Percentiles rank a stretch among this genome's conserved stretches.
phyloP scores from a whole-genome alignment of 2,888 invertebrate genomes.

The Leptinotarsa juncta region DNA sequence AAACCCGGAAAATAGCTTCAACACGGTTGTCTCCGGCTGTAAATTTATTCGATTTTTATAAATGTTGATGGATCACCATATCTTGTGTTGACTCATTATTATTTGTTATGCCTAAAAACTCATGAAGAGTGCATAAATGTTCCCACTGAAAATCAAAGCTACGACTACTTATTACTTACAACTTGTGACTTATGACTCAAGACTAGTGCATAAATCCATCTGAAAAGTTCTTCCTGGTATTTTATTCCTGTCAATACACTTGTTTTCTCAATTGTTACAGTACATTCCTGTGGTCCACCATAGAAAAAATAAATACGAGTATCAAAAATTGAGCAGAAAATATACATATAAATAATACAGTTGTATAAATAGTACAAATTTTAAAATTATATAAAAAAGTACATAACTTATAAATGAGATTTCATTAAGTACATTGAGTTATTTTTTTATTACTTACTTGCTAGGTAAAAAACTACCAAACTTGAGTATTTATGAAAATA shows the following conservation, averaged over 20 bases:
- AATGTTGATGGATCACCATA: no score
- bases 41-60: no score
- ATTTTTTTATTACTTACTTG: neutral
- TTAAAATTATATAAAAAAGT: neutral
- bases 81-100: no score
- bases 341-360: slow-evolving; percentile 10
- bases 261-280: neutral
- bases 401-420: neutral
- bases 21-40: no score
- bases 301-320: slow-evolving; percentile 30
- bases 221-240: neutral
- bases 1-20: no score
- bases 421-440: slow-evolving; percentile 3
- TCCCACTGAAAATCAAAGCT: no score
- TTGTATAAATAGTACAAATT: slow-evolving; percentile 7
- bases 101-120: no score
- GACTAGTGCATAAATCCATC: no score
- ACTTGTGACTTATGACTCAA: no score
- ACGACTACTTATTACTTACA: no score
- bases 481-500: slow-evolving; percentile 18
- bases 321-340: slow-evolving; percentile 38
- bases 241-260: neutral
- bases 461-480: slow-evolving; percentile 13
- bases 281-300: slow-evolving; percentile 21
- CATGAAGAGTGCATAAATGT: no score